phyloP scores from a whole-genome alignment of 1,140 invertebrate species.

The Drosophila dunni region DNA sequence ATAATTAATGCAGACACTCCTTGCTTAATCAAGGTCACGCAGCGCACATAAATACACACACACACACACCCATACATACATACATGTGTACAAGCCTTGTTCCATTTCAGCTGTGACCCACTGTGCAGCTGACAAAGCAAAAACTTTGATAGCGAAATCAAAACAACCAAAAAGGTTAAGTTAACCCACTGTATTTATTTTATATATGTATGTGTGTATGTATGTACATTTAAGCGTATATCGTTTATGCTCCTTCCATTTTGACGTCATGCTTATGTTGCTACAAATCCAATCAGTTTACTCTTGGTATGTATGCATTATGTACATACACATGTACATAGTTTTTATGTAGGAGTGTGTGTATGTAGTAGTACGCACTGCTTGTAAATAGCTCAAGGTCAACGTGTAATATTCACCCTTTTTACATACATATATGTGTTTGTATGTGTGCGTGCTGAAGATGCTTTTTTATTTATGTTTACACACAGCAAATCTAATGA shows the following conservation, averaged over 20 bases:
- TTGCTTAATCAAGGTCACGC: conserved; percentile 12
- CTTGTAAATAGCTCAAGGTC: conserved; percentile 72
- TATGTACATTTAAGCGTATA: conserved; percentile 15
- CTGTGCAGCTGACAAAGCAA: not conserved
- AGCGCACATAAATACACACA: not conserved
- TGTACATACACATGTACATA: conserved; percentile 15
- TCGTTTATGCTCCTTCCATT: conserved; percentile 37
- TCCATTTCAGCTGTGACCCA: conserved; percentile 1
- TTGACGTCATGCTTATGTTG: conserved; percentile 57
- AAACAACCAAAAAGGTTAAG: too few relatives aligned
- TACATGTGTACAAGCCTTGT: not conserved
- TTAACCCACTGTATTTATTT: too few relatives aligned
- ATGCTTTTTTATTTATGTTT: not conserved
- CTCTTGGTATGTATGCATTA: conserved; percentile 15
- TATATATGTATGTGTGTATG: conserved; percentile 4
- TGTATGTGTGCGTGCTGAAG: conserved; percentile 8
- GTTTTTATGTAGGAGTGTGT: conserved; percentile 23
- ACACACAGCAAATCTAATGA: conserved; percentile 1
- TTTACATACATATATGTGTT: conserved; percentile 21
- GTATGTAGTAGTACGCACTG: conserved; percentile 40
- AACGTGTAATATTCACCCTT: conserved; percentile 11
- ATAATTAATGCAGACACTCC: not conserved
- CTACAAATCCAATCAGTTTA: conserved; percentile 2
- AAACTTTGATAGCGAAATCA: too few relatives aligned
- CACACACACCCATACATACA: not conserved